These are phyloP conservation scores for Leptinotarsa undecemlineata DNA, from an alignment of 1,140 invertebrate genomes.

Conservation along the genomic window DNA sequence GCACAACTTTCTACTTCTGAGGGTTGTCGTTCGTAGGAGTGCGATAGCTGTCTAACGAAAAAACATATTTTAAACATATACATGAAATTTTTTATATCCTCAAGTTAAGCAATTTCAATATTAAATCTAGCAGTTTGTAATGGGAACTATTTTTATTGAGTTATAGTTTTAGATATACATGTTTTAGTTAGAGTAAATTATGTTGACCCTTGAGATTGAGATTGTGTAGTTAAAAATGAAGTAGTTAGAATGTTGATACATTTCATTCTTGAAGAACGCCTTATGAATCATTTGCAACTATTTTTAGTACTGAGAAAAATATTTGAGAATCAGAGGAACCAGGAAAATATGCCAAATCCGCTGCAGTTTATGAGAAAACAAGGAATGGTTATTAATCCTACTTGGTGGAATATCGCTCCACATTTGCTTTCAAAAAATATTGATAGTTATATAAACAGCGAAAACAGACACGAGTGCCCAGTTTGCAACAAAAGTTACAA, in stretches of 20 bases:
- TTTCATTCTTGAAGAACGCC: background rate
- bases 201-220: too few relatives aligned
- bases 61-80: too few relatives aligned
- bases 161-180: background rate
- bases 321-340: conserved; percentile 13
- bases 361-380: background rate
- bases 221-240: too few relatives aligned
- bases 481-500: conserved; percentile 60
- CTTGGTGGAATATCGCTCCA: background rate
- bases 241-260: too few relatives aligned
- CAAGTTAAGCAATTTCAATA: too few relatives aligned
- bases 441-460: conserved; percentile 25
- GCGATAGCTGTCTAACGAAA: too few relatives aligned
- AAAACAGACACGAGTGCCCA: conserved; percentile 48
- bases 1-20: too few relatives aligned
- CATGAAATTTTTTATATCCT: too few relatives aligned
- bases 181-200: background rate
- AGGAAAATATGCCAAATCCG: conserved; percentile 29
- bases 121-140: too few relatives aligned
- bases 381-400: background rate
- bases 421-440: conserved; percentile 30
- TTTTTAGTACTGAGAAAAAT: conserved; percentile 19
- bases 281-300: background rate
- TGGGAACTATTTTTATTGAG: background rate
- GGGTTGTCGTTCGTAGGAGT: too few relatives aligned